These are phyloP conservation scores for Norana najaformis DNA, from an alignment of 2,888 invertebrate genomes.

Conservation along the genomic window DNA sequence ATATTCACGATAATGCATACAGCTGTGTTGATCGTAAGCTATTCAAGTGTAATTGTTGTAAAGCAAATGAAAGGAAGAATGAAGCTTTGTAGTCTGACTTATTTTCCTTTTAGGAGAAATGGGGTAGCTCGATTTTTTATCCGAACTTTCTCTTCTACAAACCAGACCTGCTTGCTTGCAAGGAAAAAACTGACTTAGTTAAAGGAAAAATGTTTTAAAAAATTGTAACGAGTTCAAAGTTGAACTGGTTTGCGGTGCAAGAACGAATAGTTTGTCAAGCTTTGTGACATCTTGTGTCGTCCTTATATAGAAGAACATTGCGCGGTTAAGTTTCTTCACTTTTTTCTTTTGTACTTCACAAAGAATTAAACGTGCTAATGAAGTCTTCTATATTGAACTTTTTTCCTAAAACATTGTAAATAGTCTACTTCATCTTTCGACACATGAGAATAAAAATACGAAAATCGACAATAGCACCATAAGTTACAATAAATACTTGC, in stretches of 20 bases:
- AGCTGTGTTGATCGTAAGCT: not conserved
- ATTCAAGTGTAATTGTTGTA: not conserved
- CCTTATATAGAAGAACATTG: too few species aligned
- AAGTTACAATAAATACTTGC: too few species aligned
- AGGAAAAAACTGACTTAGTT: not conserved
- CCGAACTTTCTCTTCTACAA: not conserved
- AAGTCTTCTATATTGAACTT: too few species aligned
- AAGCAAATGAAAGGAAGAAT: not conserved
- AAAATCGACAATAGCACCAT: too few species aligned
- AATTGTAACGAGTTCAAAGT: not conserved
- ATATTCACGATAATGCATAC: not conserved
- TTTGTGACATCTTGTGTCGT: not conserved
- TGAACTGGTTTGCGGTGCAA: not conserved
- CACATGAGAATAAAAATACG: too few species aligned
- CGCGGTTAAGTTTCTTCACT: not conserved
- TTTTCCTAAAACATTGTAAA: too few species aligned
- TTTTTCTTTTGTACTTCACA: not conserved
- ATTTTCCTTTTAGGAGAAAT: constrained; percentile 4
- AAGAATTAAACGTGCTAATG: not conserved
- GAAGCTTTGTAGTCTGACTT: not conserved
- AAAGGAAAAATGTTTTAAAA: not conserved
- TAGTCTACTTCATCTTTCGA: too few species aligned
- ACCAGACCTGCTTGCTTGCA: not conserved
- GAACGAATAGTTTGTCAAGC: not conserved
- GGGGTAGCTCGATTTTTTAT: not conserved